Base-by-base conservation (phyloP, 2,888 invertebrate genomes). In the Zaprionus lineosus region DNA sequence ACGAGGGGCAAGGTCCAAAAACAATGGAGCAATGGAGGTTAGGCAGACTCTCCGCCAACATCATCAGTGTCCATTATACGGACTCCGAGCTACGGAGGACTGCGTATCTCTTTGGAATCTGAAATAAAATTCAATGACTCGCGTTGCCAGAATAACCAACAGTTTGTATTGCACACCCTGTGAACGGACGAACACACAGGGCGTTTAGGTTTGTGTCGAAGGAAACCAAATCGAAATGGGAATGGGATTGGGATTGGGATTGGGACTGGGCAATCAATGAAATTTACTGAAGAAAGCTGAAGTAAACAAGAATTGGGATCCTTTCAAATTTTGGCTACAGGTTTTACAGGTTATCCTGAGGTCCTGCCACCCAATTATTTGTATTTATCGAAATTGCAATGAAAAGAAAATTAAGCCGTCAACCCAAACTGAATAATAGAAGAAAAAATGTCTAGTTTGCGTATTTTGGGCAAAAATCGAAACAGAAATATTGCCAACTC, bases 391-490 rank as follows among this genome's bases (percentile, higher is more conserved):
- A 47, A 36, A 31, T 33, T 12, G 34, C 41, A 50, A 86, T 86
- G 71, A 65, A 86, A 86, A 84, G 51, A 64, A 82, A 77, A 79
- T 86, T 84, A 86, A 86, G 79, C 86, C 71, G 61, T 86, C 50
- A 63, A 51, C 46, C 19, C 15, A 57, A 74, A 57, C 31, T 61
- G 33, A 66, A 58, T 51, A 51, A 51, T 53, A 28, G 21, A 41
- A 51, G 50, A 33, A 67, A 48, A 41, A 15, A 18, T 12, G 21
- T 19, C 7, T 33, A n/a, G 37, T 64, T 55, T 55, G 39, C 43
- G 21, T 40, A 50, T 61, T 40, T 44, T 3, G 37, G 24, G 50
- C 48, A 12, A 47, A n/a, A 33, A 34, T 39, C 14, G 43, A 12
- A 61, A 28, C 8, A 18, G 1, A 28, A 43, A 19, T 66, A 66